Evolutionary conservation across 2,113 vertebrate genomes (phyloP).

Genomic region (Corapipo altera): DNA sequence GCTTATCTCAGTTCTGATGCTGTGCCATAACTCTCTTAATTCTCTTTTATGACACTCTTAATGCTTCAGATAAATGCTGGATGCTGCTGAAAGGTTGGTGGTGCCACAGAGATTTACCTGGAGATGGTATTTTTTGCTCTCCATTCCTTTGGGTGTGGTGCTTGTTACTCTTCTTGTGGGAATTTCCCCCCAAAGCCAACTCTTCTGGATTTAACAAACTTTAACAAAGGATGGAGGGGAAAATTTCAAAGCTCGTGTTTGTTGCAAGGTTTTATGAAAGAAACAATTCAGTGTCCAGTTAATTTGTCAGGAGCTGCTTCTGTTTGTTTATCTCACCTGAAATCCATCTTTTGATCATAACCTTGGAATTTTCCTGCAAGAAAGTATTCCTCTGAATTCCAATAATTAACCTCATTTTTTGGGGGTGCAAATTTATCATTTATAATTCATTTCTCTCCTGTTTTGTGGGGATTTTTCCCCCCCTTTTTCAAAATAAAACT

Average conservation of each 20-base stretch:
- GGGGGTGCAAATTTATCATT: background rate
- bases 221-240: background rate
- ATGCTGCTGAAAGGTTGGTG: background rate
- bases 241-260: background rate
- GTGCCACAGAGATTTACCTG: background rate
- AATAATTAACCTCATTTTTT: background rate
- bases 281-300: background rate
- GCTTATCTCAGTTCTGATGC: background rate
- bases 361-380: background rate
- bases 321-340: background rate
- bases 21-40: no score
- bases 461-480: rapidly evolving
- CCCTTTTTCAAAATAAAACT: background rate
- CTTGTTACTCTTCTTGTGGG: background rate
- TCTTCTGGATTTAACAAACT: background rate
- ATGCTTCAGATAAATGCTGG: background rate
- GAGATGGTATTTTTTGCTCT: background rate
- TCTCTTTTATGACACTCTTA: background rate
- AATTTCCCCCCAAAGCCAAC: background rate
- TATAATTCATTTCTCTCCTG: background rate
- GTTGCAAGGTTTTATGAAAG: background rate
- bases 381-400: background rate
- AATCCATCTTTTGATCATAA: background rate
- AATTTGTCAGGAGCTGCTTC: background rate
- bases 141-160: background rate